Conservation (phyloP, 2,888 invertebrate species). For the Podotricha telesiphe region DNA sequence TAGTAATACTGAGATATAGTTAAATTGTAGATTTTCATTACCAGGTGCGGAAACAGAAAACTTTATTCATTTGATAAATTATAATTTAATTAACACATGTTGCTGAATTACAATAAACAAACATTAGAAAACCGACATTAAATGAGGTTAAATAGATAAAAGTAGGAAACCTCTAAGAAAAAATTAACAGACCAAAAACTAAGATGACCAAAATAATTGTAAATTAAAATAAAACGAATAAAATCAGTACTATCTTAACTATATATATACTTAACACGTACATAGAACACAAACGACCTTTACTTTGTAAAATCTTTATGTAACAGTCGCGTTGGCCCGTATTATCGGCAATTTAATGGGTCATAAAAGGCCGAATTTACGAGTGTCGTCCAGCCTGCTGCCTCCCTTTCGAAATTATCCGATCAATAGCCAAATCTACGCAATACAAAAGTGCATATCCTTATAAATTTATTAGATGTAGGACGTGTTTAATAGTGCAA, state of each 20-base stretch:
- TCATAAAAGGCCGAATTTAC: conserved; percentile 76
- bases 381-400: conserved; percentile 57
- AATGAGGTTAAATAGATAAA: too few species aligned
- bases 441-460: conserved; percentile 30
- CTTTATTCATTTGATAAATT: too few species aligned
- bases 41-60: too few species aligned
- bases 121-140: too few species aligned
- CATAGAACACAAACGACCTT: conserved; percentile 37
- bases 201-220: too few species aligned
- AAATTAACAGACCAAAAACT: too few species aligned
- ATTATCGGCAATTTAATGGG: conserved; percentile 72
- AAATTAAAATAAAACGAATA: neutral
- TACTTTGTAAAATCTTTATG: conserved; percentile 56
- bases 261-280: conserved; percentile 26
- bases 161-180: too few species aligned
- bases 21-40: neutral
- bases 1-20: too few species aligned
- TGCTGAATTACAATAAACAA: too few species aligned
- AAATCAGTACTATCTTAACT: neutral
- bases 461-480: conserved; percentile 2
- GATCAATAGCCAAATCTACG: conserved; percentile 53
- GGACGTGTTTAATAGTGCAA: neutral
- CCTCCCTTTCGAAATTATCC: conserved; percentile 62
- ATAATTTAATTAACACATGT: too few species aligned
- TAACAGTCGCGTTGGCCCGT: conserved; percentile 55